Base-by-base conservation (phyloP, 2,888 invertebrate species). In the Trachelus stipa region DNA sequence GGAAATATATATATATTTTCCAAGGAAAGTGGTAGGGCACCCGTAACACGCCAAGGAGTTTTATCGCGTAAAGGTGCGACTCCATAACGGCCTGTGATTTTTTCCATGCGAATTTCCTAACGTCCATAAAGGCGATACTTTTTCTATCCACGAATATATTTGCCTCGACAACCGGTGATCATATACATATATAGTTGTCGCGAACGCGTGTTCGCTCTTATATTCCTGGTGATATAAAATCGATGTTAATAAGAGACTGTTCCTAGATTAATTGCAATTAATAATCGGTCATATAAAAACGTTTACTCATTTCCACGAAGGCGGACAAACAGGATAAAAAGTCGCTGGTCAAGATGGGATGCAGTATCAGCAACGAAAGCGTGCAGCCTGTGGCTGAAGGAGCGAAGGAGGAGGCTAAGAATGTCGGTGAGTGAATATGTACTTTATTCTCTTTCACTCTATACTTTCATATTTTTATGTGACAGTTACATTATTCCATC, bases 331-430 rank as follows among this genome's bases (percentile, higher is more conserved):
- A 69, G 34, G 74, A 68, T 11, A 74, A 73, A 69, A 37, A 74
- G 23, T 56, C 56, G 56, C 9, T 56, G 56, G 1, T 0, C 90
- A 87, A 88, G 83, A 92, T 94, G 93, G 91, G 93, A 88, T 94
- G 94, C 91, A 94, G 94, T 86, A 94, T 94, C 75, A 94, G 94
- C 89, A 94, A 94, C 89, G 94, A 94, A 85, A 91, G 86, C 86
- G 90, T 87, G 80, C 91, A 87, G 88, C 91, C 88, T 87, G 91
- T 88, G 23, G 90, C 87, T 40, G 90, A 91, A 80, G 90, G 90
- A 79, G 87, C 88, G 69, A 89, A 90, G 83, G 89, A 89, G 81
- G 90, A 87, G 79, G 86, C 83, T 78, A 90, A 90, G 85, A 90
- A 90, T 84, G 88, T 88, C 77, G 90, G 90, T 90, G 86, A 90